Evolutionary conservation across 1,140 invertebrate genomes (phyloP).

Genomic region (Pseudomyrmex gracilis): DNA sequence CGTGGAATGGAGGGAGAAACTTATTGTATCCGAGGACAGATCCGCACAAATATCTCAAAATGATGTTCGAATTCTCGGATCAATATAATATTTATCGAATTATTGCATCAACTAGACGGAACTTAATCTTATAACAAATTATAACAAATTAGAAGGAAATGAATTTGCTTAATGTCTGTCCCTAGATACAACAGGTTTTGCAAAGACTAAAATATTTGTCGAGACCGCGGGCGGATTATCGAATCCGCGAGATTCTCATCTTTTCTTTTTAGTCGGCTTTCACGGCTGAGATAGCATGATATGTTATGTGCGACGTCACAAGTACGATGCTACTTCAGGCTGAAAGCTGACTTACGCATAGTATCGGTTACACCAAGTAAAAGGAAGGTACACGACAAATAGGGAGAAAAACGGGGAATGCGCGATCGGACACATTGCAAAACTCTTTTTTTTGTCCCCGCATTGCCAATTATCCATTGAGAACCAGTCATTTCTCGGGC

Average conservation of each 20-base stretch:
- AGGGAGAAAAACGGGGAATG: neutral
- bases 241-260: conserved; percentile 10
- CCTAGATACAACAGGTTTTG: neutral
- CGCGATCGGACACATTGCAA: conserved; percentile 4
- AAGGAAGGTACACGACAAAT: conserved; percentile 32
- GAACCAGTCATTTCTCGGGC: neutral
- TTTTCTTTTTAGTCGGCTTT: conserved; percentile 21
- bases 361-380: conserved; percentile 30
- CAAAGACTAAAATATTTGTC: neutral
- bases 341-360: conserved; percentile 6
- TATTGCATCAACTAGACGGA: neutral
- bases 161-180: neutral
- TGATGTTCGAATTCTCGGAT: neutral
- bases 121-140: neutral
- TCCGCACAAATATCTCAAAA: neutral
- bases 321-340: too few species aligned
- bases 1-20: neutral
- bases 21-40: conserved; percentile 9
- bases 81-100: neutral
- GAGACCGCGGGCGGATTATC: conserved; percentile 7
- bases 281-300: too few species aligned
- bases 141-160: neutral
- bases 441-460: neutral
- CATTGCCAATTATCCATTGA: neutral
- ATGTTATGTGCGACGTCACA: too few species aligned